A percentile compares a stretch with the other conserved stretches of the same genome.
Evolutionary conservation across 1,140 invertebrate species (phyloP).

Genomic region (Marisa cornuarietis): DNA sequence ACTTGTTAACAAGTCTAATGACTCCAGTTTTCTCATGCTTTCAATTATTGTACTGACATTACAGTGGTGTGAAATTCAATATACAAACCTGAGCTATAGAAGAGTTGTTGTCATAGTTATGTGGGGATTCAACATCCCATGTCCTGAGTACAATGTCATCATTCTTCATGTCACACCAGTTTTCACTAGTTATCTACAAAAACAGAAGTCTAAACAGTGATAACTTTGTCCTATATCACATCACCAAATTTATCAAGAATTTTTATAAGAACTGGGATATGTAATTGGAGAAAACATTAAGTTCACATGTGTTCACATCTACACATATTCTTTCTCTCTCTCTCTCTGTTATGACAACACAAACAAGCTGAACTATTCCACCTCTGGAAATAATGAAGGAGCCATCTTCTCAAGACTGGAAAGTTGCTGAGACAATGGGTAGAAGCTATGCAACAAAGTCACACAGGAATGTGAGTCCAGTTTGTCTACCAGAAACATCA

Average conservation of each 20-base stretch:
- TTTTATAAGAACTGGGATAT: not conserved
- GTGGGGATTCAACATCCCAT: conserved; percentile 64
- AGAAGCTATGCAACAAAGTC: conserved; percentile 45
- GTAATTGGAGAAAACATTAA: not conserved
- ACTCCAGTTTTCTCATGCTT: too few relatives aligned
- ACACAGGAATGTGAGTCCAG: conserved; percentile 47
- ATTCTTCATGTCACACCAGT: conserved; percentile 57
- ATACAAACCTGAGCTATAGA: conserved; percentile 54
- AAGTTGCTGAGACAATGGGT: conserved; percentile 45
- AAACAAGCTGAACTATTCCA: conserved; percentile 26
- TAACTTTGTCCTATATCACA: not conserved
- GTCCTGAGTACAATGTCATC: conserved; percentile 60
- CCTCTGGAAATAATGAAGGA: conserved; percentile 55
- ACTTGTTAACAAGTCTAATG: too few relatives aligned
- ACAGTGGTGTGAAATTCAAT: too few relatives aligned
- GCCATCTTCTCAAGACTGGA: conserved; percentile 40
- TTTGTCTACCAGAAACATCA: conserved; percentile 50
- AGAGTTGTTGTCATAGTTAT: conserved; percentile 63
- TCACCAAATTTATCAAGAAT: not conserved
- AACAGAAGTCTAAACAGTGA: not conserved
- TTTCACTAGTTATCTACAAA: conserved; percentile 53
- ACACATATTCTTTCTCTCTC: not conserved
- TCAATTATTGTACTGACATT: too few relatives aligned
- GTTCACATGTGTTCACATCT: not conserved
- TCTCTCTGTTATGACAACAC: not conserved